Percentiles rank a stretch among this genome's conserved stretches.
Evolutionary conservation across 2,113 vertebrate species (phyloP).

Genomic region (Edolisoma coerulescens): DNA sequence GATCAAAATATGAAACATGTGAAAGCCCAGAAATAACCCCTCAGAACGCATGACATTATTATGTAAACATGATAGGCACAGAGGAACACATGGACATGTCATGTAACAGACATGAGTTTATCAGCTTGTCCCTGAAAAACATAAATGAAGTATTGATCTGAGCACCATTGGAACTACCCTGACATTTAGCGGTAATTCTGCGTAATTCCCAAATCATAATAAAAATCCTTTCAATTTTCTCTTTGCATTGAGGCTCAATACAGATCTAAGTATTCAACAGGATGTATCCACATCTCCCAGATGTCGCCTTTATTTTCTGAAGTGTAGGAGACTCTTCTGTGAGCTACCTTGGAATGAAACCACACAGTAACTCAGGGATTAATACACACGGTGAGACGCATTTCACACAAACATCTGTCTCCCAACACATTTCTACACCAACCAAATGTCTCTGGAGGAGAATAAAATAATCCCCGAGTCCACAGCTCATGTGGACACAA

Average conservation of each 20-base stretch:
- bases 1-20: background rate
- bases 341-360: background rate
- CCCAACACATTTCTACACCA: background rate
- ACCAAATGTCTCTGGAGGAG: background rate
- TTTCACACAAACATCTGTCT: background rate
- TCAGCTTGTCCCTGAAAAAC: background rate
- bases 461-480: rapidly evolving
- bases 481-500: background rate
- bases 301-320: background rate
- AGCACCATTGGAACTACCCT: background rate
- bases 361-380: background rate
- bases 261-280: background rate
- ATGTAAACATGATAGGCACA: background rate
- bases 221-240: background rate
- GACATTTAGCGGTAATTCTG: background rate
- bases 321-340: background rate
- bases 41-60: background rate
- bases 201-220: background rate
- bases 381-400: background rate
- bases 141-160: background rate
- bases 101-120: background rate
- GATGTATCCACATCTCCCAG: background rate
- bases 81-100: background rate
- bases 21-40: background rate
- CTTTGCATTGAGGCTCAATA: background rate